Conservation (phyloP, 1,140 invertebrate genomes). For the Micrasema longulum region DNA sequence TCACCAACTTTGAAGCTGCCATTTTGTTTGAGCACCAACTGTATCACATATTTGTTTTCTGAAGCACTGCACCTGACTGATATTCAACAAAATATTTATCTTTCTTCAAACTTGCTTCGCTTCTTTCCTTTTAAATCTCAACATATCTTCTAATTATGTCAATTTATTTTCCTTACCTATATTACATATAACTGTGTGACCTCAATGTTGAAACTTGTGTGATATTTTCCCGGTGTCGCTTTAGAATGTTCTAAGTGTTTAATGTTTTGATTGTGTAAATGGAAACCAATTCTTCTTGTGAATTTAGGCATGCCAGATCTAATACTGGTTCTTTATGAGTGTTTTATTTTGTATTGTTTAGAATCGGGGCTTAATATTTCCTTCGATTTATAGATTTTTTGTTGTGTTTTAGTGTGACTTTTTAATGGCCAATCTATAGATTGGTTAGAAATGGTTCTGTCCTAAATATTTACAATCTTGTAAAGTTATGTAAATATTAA, state of each 20-base stretch:
- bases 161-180: not conserved
- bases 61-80: constrained; percentile 35
- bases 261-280: constrained; percentile 2
- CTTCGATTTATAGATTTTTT: not conserved
- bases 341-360: constrained; percentile 13
- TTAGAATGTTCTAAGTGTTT: constrained; percentile 26
- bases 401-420: constrained; percentile 6
- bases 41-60: constrained; percentile 10
- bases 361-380: not conserved
- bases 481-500: not conserved
- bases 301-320: constrained; percentile 18
- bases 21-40: constrained; percentile 14
- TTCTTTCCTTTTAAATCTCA: constrained; percentile 21
- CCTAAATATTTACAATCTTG: constrained; percentile 16
- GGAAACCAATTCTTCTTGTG: not conserved
- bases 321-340: constrained; percentile 12
- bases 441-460: not conserved
- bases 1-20: constrained; percentile 7
- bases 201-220: not conserved
- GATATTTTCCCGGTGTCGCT: constrained; percentile 27
- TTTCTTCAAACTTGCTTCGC: constrained; percentile 31
- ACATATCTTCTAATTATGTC: not conserved
- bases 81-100: constrained; percentile 23
- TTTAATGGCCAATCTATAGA: not conserved
- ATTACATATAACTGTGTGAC: constrained; percentile 1